phyloP scores from a whole-genome alignment of 2,888 invertebrate species.

The Hyppa rectilinea region DNA sequence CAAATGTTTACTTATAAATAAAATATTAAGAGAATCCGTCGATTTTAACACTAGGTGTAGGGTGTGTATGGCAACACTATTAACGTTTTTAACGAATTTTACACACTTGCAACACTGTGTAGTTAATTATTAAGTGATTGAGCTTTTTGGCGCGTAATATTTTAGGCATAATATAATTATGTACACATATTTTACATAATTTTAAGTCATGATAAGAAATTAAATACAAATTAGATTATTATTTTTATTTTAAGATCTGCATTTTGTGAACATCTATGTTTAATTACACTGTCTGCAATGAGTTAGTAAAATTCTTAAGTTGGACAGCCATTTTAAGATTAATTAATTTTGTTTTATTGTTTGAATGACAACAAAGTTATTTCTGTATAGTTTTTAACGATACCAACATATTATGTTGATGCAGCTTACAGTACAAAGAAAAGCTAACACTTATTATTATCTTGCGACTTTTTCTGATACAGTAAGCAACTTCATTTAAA shows the following conservation, averaged over 20 bases:
- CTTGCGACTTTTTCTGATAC: constrained; percentile 49
- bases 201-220: constrained; percentile 69
- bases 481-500: constrained; percentile 18
- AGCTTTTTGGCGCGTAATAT: constrained; percentile 76
- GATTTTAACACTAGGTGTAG: constrained; percentile 69
- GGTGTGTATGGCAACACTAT: constrained; percentile 73
- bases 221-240: constrained; percentile 80
- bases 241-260: constrained; percentile 69
- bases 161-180: constrained; percentile 69
- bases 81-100: constrained; percentile 69
- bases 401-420: constrained; percentile 61
- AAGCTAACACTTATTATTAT: constrained; percentile 59
- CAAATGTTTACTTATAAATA: constrained; percentile 64
- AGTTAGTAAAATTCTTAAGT: not conserved
- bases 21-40: constrained; percentile 70
- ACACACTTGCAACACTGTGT: constrained; percentile 75
- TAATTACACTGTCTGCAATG: constrained; percentile 32
- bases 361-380: constrained; percentile 52
- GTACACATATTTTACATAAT: constrained; percentile 66
- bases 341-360: constrained; percentile 44
- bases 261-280: constrained; percentile 66
- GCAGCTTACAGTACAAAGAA: constrained; percentile 73
- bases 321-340: constrained; percentile 32
- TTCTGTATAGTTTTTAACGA: constrained; percentile 58
- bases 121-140: constrained; percentile 73